Evolutionary conservation across 2,888 invertebrate genomes (phyloP), one percentile per base, ranked within the genome.

Genomic region (Ptychoptera albimana): DNA sequence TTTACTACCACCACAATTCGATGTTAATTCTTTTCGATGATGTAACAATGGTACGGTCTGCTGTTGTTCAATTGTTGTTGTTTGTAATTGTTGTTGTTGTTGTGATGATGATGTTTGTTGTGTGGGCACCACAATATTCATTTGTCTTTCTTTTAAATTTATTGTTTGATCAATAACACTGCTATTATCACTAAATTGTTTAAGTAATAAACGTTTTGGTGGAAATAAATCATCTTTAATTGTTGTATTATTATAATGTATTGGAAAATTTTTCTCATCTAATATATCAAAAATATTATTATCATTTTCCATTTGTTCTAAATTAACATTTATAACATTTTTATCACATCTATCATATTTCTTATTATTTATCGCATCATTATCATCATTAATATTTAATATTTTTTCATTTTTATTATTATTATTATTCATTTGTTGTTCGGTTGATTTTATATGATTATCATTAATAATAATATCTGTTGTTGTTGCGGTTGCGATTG

Each of bases 1-100:
- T 64, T 77, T 77, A 57, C 79, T 79, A n/a, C n/a, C n/a, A 49
- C 68, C 56, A 37, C 51, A 47, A 39, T 38, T 35, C n/a, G 5
- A 9, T 30, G 6, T 6, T 30, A 9, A 30, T 30, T 30, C 30
- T 30, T 30, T 30, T 8, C 30, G 30, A 30, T 30, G 9, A 30
- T 30, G 6, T 30, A 30, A 31, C 38, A 23, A 13, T 37, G 9
- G 36, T 34, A 36, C 15, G 12, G 29, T n/a, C 34, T 10, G 36
- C 35, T n/a, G n/a, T n/a, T n/a, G n/a, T 14, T 9, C 34, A 36
- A 39, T n/a, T n/a, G 32, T 23, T 42, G 40, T 8, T 38, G 6
- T 13, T 41, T 41, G 48, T 43, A 38, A 37, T 48, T 42, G 39
- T 47, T 43, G 42, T 46, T 41, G 47, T 50, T 36, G 51, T 48